These are phyloP conservation scores for Orius insidiosus DNA, from an alignment of 1,140 invertebrate genomes.

Conservation along the genomic window DNA sequence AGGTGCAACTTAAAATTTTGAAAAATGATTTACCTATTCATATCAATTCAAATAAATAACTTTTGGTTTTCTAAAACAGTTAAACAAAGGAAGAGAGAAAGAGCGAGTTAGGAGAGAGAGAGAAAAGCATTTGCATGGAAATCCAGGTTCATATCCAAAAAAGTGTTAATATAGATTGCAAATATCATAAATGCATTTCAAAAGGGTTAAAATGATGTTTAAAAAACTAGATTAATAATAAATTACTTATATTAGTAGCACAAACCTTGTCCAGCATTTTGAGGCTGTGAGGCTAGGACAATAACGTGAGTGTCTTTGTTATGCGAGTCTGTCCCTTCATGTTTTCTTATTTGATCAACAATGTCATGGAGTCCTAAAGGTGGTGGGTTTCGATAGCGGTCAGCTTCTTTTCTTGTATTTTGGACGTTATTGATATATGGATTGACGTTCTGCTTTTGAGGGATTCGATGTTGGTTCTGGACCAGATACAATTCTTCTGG, in stretches of 20 bases:
- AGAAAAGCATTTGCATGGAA: too few relatives aligned
- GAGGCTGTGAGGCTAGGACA: slow-evolving; percentile 10
- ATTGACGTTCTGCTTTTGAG: slow-evolving; percentile 16
- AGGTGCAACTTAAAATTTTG: too few relatives aligned
- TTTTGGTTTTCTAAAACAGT: too few relatives aligned
- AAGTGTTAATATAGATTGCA: too few relatives aligned
- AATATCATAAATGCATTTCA: background rate
- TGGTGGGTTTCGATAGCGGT: slow-evolving; percentile 2
- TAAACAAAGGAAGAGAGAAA: too few relatives aligned
- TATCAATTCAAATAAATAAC: too few relatives aligned
- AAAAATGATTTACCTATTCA: too few relatives aligned
- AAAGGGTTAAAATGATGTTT: background rate
- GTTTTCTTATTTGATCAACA: slow-evolving; percentile 17
- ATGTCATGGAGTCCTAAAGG: slow-evolving; percentile 17
- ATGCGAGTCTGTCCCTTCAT: slow-evolving; percentile 15
- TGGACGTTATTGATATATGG: slow-evolving; percentile 9
- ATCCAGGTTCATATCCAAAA: too few relatives aligned
- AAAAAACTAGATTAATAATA: background rate
- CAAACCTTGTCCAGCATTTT: slow-evolving; percentile 16
- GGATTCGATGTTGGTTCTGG: slow-evolving; percentile 13
- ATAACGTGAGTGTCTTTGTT: slow-evolving; percentile 15
- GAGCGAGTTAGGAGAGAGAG: too few relatives aligned
- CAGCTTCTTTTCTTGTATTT: background rate
- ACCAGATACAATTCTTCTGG: slow-evolving; percentile 15
- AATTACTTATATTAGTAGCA: background rate